These are phyloP conservation scores for Camelus bactrianus DNA, from an alignment of 2,113 vertebrate species.

Conservation along the genomic window DNA sequence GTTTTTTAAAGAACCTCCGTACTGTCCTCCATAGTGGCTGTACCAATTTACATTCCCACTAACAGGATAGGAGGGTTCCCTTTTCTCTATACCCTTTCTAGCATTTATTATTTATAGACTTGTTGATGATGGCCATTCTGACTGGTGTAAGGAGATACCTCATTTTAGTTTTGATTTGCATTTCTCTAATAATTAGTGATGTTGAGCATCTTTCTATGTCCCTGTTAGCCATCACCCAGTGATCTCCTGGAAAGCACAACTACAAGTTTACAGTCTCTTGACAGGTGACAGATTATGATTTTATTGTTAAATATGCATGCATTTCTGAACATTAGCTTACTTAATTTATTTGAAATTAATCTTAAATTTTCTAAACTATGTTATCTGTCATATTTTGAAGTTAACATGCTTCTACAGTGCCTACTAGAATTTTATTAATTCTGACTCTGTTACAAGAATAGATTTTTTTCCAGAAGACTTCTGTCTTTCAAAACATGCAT, in stretches of 20 bases:
- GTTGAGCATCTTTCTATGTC: too few relatives aligned
- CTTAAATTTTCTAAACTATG: conserved; percentile 4
- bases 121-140: too few relatives aligned
- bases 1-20: too few relatives aligned
- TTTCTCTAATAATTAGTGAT: too few relatives aligned
- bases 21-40: too few relatives aligned
- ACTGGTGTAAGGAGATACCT: too few relatives aligned
- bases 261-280: neutral
- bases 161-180: too few relatives aligned
- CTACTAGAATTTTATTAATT: conserved; percentile 23
- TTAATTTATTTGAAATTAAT: conserved; percentile 4
- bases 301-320: neutral
- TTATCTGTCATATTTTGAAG: neutral
- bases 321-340: neutral
- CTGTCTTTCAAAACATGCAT: neutral
- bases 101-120: too few relatives aligned
- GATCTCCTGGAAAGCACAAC: neutral
- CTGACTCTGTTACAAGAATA: neutral
- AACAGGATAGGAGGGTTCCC: too few relatives aligned
- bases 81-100: too few relatives aligned
- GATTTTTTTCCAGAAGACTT: neutral
- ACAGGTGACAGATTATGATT: neutral
- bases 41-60: too few relatives aligned
- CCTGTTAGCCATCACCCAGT: neutral
- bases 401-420: neutral